phyloP scores from a whole-genome alignment of 2,888 invertebrate genomes.

The Hyposoter dolosus region DNA sequence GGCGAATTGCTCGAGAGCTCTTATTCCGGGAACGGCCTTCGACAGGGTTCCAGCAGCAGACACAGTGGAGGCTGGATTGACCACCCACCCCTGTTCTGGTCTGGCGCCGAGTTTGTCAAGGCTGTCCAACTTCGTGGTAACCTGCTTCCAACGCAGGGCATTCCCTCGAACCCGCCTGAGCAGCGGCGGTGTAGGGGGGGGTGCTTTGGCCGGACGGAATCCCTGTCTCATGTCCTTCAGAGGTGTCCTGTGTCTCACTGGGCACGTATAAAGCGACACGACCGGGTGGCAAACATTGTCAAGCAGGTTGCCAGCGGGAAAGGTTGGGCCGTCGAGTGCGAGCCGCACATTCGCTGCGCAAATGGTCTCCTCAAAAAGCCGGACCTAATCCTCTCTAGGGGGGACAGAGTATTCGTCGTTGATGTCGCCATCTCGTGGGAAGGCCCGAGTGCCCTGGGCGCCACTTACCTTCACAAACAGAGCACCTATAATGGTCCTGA shows the following conservation, averaged over 20 bases:
- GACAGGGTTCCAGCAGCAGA: conserved; percentile 1
- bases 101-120: conserved; percentile 72
- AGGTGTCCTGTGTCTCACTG: conserved; percentile 70
- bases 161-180: conserved; percentile 72
- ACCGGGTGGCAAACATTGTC: conserved; percentile 35
- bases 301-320: neutral
- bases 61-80: conserved; percentile 70
- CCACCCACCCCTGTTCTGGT: conserved; percentile 72
- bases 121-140: conserved; percentile 74
- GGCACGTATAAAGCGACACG: conserved; percentile 56
- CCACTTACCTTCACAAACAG: conserved; percentile 54
- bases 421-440: conserved; percentile 74
- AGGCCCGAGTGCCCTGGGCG: conserved; percentile 47
- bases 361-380: conserved; percentile 73
- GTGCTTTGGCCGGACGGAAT: conserved; percentile 67
- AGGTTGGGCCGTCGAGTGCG: conserved; percentile 10
- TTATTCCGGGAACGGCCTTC: neutral
- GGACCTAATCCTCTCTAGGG: conserved; percentile 75
- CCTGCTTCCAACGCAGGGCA: conserved; percentile 72
- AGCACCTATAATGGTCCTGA: conserved; percentile 47
- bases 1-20: neutral
- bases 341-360: conserved; percentile 43
- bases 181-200: conserved; percentile 69
- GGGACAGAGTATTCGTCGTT: conserved; percentile 72
- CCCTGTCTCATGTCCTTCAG: conserved; percentile 73